Evolutionary conservation across 2,797 vertebrate genomes (phyloP), one percentile per base, ranked within the genome.

Genomic region (Melanogrammus aeglefinus): DNA sequence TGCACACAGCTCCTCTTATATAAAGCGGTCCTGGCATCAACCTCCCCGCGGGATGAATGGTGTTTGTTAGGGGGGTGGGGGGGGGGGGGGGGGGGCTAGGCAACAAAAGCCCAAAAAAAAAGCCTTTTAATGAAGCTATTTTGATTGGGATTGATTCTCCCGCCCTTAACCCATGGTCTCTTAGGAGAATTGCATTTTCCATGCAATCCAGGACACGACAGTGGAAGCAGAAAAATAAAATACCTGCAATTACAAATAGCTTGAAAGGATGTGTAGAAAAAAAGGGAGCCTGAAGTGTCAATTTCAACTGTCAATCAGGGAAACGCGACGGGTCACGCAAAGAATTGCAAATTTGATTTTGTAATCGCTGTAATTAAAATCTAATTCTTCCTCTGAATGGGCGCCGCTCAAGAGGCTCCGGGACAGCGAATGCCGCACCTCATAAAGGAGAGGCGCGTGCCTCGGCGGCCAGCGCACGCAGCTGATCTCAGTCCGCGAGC

Each of bases 181-280:
- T 94, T 93, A 93, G 93, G 94, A 95, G 96, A 96, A 96, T 95
- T 94, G 95, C 91, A 92, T 94, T 95, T 96, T 94, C 95, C 91
- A 90, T 94, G 94, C 95, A 96, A 96, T 96, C 95, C 93, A 95
- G 94, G 95, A 95, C 95, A 95, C 91, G 89, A 86, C 84, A 83
- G 85, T 94, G 84, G 82, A 79, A 33, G n/a, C 90, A 91, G 91
- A 92, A 92, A 93, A 91, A 92, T 92, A 93, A 95, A 96, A 96
- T 97, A 97, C 96, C 96, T 97, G 96, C 96, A 98, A 97, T 98
- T 98, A 98, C 96, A 97, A 96, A 96, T 95, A 96, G 96, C 95
- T 95, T 93, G 94, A 95, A 96, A 96, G 96, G 96, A 94, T 89
- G 94, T 87, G 94, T 16, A 16, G 44, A 94, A 96, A 95, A 96